phyloP scores from a whole-genome alignment of 2,113 vertebrate genomes.

The Bolborhynchus lineola region DNA sequence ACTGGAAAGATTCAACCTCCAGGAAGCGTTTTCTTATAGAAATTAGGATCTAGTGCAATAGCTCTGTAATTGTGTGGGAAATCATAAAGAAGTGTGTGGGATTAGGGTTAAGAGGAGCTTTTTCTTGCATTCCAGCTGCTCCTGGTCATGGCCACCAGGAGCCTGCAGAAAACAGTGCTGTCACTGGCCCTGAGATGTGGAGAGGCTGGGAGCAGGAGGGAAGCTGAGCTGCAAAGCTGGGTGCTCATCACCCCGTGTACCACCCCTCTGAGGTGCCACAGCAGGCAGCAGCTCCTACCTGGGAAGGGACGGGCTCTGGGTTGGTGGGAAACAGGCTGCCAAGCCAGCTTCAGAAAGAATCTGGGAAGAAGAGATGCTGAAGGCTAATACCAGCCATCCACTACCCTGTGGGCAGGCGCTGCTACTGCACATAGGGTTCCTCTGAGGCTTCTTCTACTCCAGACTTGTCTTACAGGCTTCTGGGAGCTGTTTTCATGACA shows the following conservation, averaged over 20 bases:
- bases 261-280: background rate
- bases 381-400: background rate
- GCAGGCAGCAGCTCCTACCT: background rate
- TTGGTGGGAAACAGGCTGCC: background rate
- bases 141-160: fast-evolving
- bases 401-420: background rate
- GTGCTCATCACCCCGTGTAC: background rate
- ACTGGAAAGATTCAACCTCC: background rate
- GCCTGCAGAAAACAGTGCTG: background rate
- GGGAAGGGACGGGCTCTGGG: background rate
- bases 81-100: background rate
- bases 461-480: fast-evolving
- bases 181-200: background rate
- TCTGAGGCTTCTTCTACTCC: background rate
- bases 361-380: background rate
- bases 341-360: background rate
- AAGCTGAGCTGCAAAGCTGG: background rate
- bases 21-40: background rate
- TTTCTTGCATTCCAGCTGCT: background rate
- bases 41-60: background rate
- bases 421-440: background rate
- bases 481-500: background rate
- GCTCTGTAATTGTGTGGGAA: background rate
- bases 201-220: background rate
- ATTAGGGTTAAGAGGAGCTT: background rate